Evolutionary conservation across 2,888 invertebrate genomes (phyloP).

Genomic region (Drosophila eohydei): DNA sequence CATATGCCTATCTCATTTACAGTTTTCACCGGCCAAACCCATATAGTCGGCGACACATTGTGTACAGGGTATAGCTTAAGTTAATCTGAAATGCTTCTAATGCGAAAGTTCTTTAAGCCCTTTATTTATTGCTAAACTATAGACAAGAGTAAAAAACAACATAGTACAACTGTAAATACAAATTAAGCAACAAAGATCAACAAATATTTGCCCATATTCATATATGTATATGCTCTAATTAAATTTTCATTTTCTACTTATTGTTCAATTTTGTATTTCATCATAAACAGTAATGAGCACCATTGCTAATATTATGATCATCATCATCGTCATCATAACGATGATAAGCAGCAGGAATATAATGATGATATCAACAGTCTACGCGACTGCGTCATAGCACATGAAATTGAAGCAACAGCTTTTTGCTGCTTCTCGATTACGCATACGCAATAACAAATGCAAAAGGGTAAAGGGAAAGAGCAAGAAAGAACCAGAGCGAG

Average conservation of each 20-base stretch:
- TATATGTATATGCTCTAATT: background rate
- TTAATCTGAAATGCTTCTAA: background rate
- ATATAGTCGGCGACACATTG: background rate
- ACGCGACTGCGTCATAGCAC: constrained; percentile 41
- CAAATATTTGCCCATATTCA: background rate
- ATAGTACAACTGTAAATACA: background rate
- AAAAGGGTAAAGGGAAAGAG: constrained; percentile 11
- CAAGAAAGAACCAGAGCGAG: background rate
- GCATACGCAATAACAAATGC: constrained; percentile 38
- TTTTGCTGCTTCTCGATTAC: constrained; percentile 53
- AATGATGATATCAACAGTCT: constrained; percentile 37
- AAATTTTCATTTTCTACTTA: background rate
- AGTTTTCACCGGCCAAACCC: background rate
- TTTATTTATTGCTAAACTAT: background rate
- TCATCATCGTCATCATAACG: background rate
- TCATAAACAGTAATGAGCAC: constrained; percentile 11
- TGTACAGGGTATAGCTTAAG: constrained; percentile 1
- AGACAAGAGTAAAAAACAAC: background rate
- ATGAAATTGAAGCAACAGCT: constrained; percentile 51
- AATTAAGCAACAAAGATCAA: background rate
- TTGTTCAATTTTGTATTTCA: background rate
- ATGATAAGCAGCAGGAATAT: constrained; percentile 9
- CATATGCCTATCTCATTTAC: no score
- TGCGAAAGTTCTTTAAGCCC: background rate
- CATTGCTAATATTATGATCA: constrained; percentile 8